phyloP scores from a whole-genome alignment of 2,797 vertebrate species.

The Malurus leucopterus region DNA sequence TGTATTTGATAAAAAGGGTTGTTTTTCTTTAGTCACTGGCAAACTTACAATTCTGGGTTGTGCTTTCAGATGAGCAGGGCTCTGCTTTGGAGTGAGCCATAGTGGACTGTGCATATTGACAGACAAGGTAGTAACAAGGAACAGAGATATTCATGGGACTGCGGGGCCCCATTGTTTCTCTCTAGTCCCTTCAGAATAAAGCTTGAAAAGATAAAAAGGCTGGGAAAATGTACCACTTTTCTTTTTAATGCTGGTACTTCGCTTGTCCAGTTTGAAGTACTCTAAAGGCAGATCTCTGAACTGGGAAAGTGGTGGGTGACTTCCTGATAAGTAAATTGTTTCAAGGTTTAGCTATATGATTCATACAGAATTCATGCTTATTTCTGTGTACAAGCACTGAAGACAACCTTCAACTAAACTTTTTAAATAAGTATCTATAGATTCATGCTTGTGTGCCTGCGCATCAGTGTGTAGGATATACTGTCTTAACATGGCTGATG shows the following conservation, averaged over 20 bases:
- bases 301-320: not conserved
- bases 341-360: not conserved
- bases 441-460: fast-evolving
- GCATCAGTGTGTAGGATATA: not conserved
- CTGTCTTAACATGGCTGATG: not conserved
- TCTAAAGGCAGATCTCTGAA: not conserved
- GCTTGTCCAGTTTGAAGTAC: not conserved
- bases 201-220: not conserved
- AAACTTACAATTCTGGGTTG: fast-evolving
- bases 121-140: not conserved
- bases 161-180: not conserved
- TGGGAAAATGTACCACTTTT: not conserved
- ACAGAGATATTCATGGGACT: not conserved
- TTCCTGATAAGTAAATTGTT: not conserved
- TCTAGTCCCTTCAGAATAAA: not conserved
- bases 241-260: not conserved
- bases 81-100: not conserved
- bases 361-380: not conserved
- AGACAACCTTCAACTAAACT: not conserved
- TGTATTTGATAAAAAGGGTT: not conserved
- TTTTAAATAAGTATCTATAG: not conserved
- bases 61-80: not conserved
- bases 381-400: not conserved
- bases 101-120: not conserved
- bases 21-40: not conserved